phyloP scores from a whole-genome alignment of 1,140 invertebrate species.

The Trissolcus basalis region DNA sequence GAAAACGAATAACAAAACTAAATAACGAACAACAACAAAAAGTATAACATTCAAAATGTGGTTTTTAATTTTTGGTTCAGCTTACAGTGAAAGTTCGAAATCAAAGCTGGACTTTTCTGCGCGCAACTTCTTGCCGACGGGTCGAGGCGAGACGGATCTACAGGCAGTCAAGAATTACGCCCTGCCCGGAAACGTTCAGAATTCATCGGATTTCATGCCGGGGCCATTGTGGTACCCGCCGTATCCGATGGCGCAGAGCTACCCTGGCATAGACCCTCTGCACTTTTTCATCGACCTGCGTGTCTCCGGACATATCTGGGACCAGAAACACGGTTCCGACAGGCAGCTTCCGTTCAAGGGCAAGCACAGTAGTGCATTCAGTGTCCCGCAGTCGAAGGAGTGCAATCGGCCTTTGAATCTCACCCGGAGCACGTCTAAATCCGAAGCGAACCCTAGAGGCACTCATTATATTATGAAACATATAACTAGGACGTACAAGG shows the following conservation, averaged over 20 bases:
- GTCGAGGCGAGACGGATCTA: conserved; percentile 59
- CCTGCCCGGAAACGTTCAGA: conserved; percentile 58
- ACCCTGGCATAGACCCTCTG: conserved; percentile 85
- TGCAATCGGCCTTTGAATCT: conserved; percentile 69
- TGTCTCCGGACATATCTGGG: conserved; percentile 87
- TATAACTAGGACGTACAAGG: conserved; percentile 65
- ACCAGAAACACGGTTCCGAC: conserved; percentile 77
- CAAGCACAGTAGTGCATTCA: conserved; percentile 75
- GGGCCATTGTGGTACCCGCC: conserved; percentile 86
- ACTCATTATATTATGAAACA: conserved; percentile 75
- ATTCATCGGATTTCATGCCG: conserved; percentile 74
- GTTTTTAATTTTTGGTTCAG: conserved; percentile 1
- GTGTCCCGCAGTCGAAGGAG: conserved; percentile 73
- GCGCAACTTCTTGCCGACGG: conserved; percentile 67
- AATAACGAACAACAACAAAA: no score
- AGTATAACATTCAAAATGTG: no score
- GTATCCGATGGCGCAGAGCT: conserved; percentile 80
- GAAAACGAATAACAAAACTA: no score
- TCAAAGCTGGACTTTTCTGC: conserved; percentile 67
- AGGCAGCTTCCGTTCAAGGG: conserved; percentile 68
- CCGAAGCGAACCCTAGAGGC: conserved; percentile 63
- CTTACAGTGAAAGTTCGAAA: conserved; percentile 56
- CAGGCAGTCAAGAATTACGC: conserved; percentile 64
- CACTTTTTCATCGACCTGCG: conserved; percentile 89
- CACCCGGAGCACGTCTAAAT: conserved; percentile 59